Evolutionary conservation across 2,888 invertebrate species (phyloP), one percentile per base, ranked within the genome.

Genomic region (Drosophila tripunctata): DNA sequence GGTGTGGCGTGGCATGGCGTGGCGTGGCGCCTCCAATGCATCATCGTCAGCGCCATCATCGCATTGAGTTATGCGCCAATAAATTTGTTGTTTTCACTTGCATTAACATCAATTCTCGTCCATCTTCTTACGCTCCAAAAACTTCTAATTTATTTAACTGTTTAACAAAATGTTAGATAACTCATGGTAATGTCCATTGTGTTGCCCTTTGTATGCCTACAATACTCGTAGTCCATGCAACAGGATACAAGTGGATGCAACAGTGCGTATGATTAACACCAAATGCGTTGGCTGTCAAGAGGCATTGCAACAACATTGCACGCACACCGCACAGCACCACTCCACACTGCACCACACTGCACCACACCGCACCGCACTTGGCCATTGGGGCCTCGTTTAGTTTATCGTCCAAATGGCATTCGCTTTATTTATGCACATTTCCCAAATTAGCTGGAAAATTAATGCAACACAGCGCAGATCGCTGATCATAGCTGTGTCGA

Each of bases 31-130:
- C 57, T 45, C 33, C 19, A 47, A 67, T 77, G 60, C 60, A 78
- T 78, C 77, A 74, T 80, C 77, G 80, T 77, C 77, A 76, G 60
- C 58, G 45, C 43, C 72, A 66, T 50, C 69, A 50, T 56, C 43
- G 54, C 55, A 65, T 71, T 80, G 82, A 80, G 65, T 84, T 84
- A 75, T 85, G 76, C 68, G 78, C 75, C 78, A 78, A 79, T 79
- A 78, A 79, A 79, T 84, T 78, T 67, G 60, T 73, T 76, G 52
- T 65, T 65, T 56, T 48, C 69, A 65, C 47, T 61, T 54, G 62
- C 66, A 66, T 55, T 56, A 62, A 65, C 65, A 69, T 58, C 44
- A 69, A 61, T 69, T 54, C 38, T 8, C 19, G 17, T 48, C 22
- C 48, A 14, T 19, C 52, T 12, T 14, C 47, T 17, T 21, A 7